These are phyloP conservation scores for Mesorhabditis belari DNA, from an alignment of 2,888 invertebrate species.

Conservation along the genomic window DNA sequence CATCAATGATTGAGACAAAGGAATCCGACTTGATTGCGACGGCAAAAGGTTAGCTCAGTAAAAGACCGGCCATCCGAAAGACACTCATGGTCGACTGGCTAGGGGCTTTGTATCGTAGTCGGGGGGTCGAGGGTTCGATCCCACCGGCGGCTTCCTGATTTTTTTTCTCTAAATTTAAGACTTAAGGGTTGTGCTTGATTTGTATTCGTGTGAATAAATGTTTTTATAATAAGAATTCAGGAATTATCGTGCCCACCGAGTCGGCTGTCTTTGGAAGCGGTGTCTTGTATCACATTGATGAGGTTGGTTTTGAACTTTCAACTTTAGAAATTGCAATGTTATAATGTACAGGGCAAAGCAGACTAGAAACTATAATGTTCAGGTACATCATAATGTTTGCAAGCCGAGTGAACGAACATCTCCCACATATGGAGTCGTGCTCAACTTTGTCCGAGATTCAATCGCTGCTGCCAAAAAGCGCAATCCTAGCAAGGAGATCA, in stretches of 20 bases:
- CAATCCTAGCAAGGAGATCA: conserved; percentile 1
- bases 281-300: conserved; percentile 37
- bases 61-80: no score
- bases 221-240: not conserved
- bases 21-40: conserved; percentile 35
- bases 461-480: conserved; percentile 1
- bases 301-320: conserved; percentile 7
- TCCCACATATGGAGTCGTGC: conserved; percentile 37
- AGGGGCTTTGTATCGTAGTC: no score
- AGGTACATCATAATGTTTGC: conserved; percentile 41
- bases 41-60: not conserved
- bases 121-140: no score
- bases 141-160: no score
- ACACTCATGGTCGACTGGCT: no score
- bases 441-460: conserved; percentile 40
- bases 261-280: conserved; percentile 42
- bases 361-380: no score
- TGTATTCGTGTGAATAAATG: not conserved
- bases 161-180: not conserved
- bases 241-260: conserved; percentile 41
- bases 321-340: no score
- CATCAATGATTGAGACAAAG: conserved; percentile 39
- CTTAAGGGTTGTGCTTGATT: no score
- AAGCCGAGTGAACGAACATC: conserved; percentile 38
- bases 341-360: no score